Base-by-base conservation (phyloP, 2,113 vertebrate species). In the Sarotherodon lohbergeri region DNA sequence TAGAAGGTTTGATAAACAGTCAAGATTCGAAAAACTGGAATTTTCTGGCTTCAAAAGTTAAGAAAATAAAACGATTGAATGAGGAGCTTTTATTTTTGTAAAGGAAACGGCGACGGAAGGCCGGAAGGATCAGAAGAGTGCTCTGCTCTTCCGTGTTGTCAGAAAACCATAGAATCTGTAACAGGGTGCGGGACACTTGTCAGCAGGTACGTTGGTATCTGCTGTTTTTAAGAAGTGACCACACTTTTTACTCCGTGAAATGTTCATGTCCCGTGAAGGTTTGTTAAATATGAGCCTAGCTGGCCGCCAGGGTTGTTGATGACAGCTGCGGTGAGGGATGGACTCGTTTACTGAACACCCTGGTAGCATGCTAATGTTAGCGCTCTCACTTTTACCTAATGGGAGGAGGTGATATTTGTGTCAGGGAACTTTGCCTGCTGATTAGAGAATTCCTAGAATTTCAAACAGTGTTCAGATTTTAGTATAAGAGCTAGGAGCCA, bases 71-170 rank as follows among this genome's bases (percentile, higher is more conserved):
- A 19, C 29, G 10, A 9, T 10, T 39, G 5, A 10, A 14, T 50
- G 71, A 29, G 6, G n/a, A n/a, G 17, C 73, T 81, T 90, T 94
- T 92, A 94, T 87, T 94, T 81, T 81, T 94, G 93, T 89, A 93
- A 48, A 48, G 8, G 9, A 6, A 6, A 29, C 41, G 14, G 41
- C 27, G 8, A 93, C 92, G 92, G 93, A 82, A 73, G 14, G 50
- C 5, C n/a, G 39, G 7, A 13, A 76, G 89, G 90, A 82, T 83
- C 93, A 91, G 89, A 91, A 73, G 9, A 55, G 10, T 19, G 22
- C 10, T 6, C 4, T 5, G 29, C 76, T 10, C 89, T 95, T 95
- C 95, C 95, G 93, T 88, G 91, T 95, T 93, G 83, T 71, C 7
- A 57, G 32, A 71, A n/a, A 79, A 2, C 36, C 39, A 16, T 16